A percentile compares a stretch with the other conserved stretches of the same genome.
Conservation (phyloP, 2,888 invertebrate species). For the Agonum fuliginosum region DNA sequence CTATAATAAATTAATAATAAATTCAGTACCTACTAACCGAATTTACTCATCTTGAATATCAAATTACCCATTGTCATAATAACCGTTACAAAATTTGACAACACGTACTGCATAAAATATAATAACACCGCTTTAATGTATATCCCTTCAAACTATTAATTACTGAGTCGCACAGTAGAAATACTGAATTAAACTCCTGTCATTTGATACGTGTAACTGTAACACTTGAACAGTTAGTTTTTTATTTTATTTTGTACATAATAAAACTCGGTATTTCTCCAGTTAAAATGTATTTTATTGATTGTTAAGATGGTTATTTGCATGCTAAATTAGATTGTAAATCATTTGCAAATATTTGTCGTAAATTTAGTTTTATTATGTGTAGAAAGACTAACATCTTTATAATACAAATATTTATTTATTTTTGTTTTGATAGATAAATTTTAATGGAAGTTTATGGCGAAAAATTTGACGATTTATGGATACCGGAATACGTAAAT, state of each 20-base stretch:
- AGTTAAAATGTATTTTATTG: conserved; percentile 15
- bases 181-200: not conserved
- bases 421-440: not conserved
- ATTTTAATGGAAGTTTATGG: not conserved
- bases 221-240: conserved; percentile 26
- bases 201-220: conserved; percentile 33
- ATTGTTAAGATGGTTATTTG: not conserved
- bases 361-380: not conserved
- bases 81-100: conserved; percentile 12
- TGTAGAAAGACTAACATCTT: not conserved
- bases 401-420: not conserved
- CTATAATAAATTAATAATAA: conserved; percentile 19
- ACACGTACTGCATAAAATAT: conserved; percentile 3
- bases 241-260: conserved; percentile 6
- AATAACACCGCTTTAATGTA: not conserved
- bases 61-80: conserved; percentile 8
- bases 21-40: not conserved
- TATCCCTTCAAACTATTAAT: not conserved
- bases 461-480: not conserved
- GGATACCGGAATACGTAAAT: not conserved
- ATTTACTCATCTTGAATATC: not conserved
- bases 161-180: not conserved
- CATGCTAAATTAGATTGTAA: not conserved
- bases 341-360: not conserved
- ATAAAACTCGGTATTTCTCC: conserved; percentile 6